Base-by-base conservation (phyloP, 1,140 invertebrate genomes). In the Drosophila mayri region DNA sequence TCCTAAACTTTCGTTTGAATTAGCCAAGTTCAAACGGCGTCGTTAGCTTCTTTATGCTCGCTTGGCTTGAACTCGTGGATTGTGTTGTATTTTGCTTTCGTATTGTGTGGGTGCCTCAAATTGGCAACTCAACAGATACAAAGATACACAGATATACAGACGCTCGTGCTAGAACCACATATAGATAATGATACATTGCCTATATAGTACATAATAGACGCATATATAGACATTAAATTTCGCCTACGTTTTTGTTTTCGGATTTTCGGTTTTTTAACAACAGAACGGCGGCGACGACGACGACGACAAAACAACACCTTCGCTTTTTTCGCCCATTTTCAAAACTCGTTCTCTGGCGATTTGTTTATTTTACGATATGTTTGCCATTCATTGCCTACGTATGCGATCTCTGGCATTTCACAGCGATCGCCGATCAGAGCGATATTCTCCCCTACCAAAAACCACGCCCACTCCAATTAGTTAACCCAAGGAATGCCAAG, bases 241-340 rank as follows among this genome's bases (percentile, higher is more conserved):
- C 85, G 85, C 85, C 85, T 90, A 90, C 85, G 85, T 85, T 90
- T 55, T 83, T 62, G 66, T 76, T 87, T 87, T 73, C 20, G 50
- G 64, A 76, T 54, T 37, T 86, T 62, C 22, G 35, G 22, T 50
- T 40, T 28, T 35, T 40, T 63, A 79, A 79, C 80, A 80, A 78
- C 65, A 66, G 47, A 79, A 76, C 43, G 68, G 25, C 25, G 25
- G 25, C 25, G 25, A 22, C 52, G 68, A 71, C 63, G 79, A 62
- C 81, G 72, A 80, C 85, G 18, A 81, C 85, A 90, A 82, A 76
- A 80, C 85, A 84, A 81, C 85, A 90, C 86, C 85, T 90, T 90
- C 66, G 85, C 77, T 81, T 86, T 62, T 88, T 90, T 84, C 50
- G 74, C 30, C 61, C 61, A 66, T 79, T 81, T 55, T 79, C 60